These are phyloP conservation scores for Cydia amplana DNA, from an alignment of 1,140 invertebrate genomes.

Conservation along the genomic window DNA sequence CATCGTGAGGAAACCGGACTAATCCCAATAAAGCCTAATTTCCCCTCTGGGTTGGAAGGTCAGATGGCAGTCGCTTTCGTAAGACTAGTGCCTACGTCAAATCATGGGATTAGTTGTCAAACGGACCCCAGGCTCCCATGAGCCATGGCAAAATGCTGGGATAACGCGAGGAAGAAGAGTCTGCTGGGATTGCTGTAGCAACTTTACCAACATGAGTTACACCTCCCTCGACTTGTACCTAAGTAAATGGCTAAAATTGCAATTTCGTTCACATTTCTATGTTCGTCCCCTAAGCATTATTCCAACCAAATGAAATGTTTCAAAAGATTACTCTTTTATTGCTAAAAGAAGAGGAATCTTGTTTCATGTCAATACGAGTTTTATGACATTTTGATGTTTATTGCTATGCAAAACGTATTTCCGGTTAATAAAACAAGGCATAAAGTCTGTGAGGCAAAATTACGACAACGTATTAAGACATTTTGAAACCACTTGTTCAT, in stretches of 20 bases:
- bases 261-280: neutral
- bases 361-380: slow-evolving; percentile 16
- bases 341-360: neutral
- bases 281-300: neutral
- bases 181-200: neutral
- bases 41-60: too few species aligned
- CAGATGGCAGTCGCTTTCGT: too few species aligned
- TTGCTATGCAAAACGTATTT: slow-evolving; percentile 20
- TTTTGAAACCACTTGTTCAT: neutral
- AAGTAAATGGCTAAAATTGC: too few species aligned
- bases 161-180: too few species aligned
- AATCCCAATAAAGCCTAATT: too few species aligned
- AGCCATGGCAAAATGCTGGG: too few species aligned
- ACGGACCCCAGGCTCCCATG: too few species aligned
- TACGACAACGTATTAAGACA: slow-evolving; percentile 3
- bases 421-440: neutral
- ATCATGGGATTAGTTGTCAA: too few species aligned
- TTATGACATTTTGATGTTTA: slow-evolving; percentile 14
- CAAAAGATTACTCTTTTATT: neutral
- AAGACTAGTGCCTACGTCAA: too few species aligned
- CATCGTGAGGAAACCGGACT: too few species aligned
- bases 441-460: slow-evolving; percentile 14
- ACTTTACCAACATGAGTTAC: neutral
- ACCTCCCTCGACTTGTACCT: neutral
- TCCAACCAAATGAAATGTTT: neutral